Base-by-base conservation (phyloP, 2,113 vertebrate species). In the Lepisosteus oculatus region DNA sequence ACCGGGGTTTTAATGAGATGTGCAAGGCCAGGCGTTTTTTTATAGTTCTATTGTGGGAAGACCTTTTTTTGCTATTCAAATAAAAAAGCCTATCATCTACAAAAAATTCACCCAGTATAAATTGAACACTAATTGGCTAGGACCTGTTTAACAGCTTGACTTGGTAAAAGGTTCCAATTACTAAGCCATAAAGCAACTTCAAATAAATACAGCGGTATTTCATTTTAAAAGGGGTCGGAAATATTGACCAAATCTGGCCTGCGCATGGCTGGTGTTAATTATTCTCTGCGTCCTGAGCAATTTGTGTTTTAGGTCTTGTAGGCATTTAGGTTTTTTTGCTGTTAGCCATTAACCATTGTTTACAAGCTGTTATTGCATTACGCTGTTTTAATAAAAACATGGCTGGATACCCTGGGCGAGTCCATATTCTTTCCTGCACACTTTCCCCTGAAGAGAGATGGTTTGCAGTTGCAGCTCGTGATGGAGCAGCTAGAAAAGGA, bases 11-110 rank as follows among this genome's bases (percentile, higher is more conserved):
- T 88, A 84, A 86, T 67, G 79, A 90, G 83, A 70, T 74, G 74
- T 72, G 80, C 83, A 43, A 14, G 79, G 84, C 81, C 80, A 72
- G 75, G 74, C 74, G 76, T 77, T 61, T 69, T 44, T 65, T 88
- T 90, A 9, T 9, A 51, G 47, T 5, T 6, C 9, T 84, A 86
- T 83, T 72, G 77, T 88, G 85, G 90, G 90, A 91, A 89, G 83
- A 71, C 43, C 75, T 78, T 81, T 83, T 85, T 73, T 78, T 75
- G 71, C 83, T 69, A 80, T 72, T 81, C 80, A 78, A 77, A 84
- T 86, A 83, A 85, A 75, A 82, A 88, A 77, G 54, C 55, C 45
- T 15, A 17, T 67, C 43, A 61, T 47, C 47, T 61, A n/a, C 66
- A 54, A 54, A 72, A 77, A 67, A 73, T 82, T 71, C 72, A 80